Percentiles rank a stretch among this genome's conserved stretches.
Evolutionary conservation across 2,888 invertebrate genomes (phyloP).

Genomic region (Ophion ventricosus): DNA sequence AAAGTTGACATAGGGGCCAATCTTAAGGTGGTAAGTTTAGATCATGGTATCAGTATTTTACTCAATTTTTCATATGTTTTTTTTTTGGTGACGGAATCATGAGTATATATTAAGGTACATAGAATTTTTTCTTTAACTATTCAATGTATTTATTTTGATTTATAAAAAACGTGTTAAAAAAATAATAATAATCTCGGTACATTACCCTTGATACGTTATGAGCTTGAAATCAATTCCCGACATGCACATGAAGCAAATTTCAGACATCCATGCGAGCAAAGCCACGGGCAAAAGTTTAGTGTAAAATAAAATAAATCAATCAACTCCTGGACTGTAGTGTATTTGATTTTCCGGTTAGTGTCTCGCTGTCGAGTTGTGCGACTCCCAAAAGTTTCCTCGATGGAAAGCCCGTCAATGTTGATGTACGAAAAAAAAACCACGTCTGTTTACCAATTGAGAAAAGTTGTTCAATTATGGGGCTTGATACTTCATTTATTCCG

Average conservation of each 20-base stretch:
- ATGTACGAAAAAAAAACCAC: neutral
- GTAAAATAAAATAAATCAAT: neutral
- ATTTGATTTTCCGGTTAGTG: neutral
- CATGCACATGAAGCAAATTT: no score
- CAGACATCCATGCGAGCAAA: no score
- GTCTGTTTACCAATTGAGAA: neutral
- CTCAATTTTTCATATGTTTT: neutral
- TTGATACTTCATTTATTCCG: conserved; percentile 27
- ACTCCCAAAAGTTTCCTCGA: neutral
- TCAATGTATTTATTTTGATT: neutral
- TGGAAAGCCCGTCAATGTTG: neutral
- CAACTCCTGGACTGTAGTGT: neutral
- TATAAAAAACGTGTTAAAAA: no score
- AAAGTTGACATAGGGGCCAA: no score
- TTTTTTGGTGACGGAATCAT: neutral
- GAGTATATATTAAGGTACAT: neutral
- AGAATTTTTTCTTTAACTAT: neutral
- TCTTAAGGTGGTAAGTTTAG: neutral
- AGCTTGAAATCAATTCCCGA: no score
- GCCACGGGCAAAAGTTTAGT: no score
- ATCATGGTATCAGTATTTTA: neutral
- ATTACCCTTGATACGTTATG: no score
- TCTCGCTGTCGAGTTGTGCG: neutral
- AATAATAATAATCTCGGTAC: no score
- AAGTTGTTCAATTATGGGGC: conserved; percentile 17